Base-by-base conservation (phyloP, 2,888 invertebrate species). In the Macrostomum cliftonense region DNA sequence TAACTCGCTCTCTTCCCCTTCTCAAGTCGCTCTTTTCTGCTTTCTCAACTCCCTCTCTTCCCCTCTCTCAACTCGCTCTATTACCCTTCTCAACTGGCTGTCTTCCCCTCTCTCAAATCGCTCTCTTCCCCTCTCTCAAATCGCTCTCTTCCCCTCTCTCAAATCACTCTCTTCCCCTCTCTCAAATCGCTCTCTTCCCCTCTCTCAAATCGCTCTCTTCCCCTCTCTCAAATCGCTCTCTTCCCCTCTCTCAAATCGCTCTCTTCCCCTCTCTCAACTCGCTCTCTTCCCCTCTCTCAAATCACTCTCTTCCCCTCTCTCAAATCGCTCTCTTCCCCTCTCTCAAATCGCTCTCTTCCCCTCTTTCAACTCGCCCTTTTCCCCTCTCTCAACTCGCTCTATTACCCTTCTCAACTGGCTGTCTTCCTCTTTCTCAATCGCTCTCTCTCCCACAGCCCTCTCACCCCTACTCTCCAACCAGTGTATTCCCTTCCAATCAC, bases 41-140 rank as follows among this genome's bases (percentile, higher is more conserved):
- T 39, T 45, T 12, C 12, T 39, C 46, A 43, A 9, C 19, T 19
- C 19, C 44, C 43, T 19, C 19, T 19, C 43, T 43, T 46, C 46
- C 42, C 21, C 19, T 40, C 42, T 12, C 42, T 19, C 42, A 16
- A 16, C n/a, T n/a, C n/a, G n/a, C n/a, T n/a, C n/a, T 19, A 17
- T 19, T 12, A 7, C 40, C 19, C 42, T 12, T 45, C 45, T 45
- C 19, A 16, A 7, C 46, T 46, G 45, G 11, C 42, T 40, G 45
- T 46, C 46, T 40, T 19, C 19, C 46, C 43, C 46, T 40, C 42
- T 12, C 46, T 46, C 46, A 16, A 16, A 7, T 45, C 45, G 45
- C 45, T 19, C 19, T 12, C 43, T 45, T 40, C 42, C 19, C n/a
- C n/a, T n/a, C n/a, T n/a, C n/a, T n/a, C n/a, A n/a, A n/a, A n/a